Evolutionary conservation across 2,113 vertebrate genomes (phyloP).

Genomic region (Morone chrysops): DNA sequence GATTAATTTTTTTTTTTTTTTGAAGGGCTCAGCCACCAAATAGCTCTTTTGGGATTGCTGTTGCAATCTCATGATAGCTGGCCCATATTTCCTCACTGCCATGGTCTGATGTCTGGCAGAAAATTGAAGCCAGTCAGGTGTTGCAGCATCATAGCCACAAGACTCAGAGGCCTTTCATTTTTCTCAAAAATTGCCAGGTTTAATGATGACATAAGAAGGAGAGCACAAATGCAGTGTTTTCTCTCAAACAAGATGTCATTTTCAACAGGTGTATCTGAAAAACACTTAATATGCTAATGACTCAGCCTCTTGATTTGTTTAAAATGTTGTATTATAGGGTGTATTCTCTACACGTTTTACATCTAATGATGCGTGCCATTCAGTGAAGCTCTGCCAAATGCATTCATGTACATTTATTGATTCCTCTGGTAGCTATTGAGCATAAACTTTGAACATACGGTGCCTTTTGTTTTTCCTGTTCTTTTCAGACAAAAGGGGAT

Average conservation of each 20-base stretch:
- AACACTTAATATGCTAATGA: background rate
- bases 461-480: background rate
- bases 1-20: slow-evolving; percentile 6
- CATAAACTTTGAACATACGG: background rate
- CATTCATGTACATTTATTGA: background rate
- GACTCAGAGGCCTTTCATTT: slow-evolving; percentile 42
- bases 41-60: slow-evolving; percentile 14
- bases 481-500: slow-evolving; percentile 3
- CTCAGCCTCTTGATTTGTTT: background rate
- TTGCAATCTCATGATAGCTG: slow-evolving; percentile 22
- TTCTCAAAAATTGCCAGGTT: slow-evolving; percentile 17
- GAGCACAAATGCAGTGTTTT: background rate
- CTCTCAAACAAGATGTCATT: background rate
- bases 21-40: slow-evolving; percentile 16
- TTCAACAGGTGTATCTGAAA: background rate
- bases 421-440: background rate
- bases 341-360: background rate
- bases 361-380: background rate
- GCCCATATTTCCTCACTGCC: slow-evolving; percentile 37
- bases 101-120: slow-evolving; percentile 53
- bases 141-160: slow-evolving; percentile 18
- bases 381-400: background rate
- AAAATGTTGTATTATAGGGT: background rate
- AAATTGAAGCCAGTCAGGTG: slow-evolving; percentile 63
- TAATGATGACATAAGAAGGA: slow-evolving; percentile 5